Conservation (phyloP, 1,140 invertebrate species). For the Heliothis virescens region DNA sequence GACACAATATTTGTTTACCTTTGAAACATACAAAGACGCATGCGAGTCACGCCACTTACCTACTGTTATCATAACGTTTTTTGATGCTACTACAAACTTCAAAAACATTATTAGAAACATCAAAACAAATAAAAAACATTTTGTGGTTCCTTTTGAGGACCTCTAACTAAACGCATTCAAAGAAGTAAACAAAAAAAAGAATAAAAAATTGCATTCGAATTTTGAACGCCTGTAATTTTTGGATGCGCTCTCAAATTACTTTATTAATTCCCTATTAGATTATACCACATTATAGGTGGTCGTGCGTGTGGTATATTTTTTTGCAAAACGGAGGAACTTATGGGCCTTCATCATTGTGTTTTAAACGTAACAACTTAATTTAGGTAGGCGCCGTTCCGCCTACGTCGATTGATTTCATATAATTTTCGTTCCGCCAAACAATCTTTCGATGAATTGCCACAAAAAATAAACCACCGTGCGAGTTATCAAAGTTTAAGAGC, state of each 20-base stretch:
- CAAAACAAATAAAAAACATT: not conserved
- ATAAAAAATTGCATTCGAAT: constrained; percentile 27
- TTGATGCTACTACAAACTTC: constrained; percentile 31
- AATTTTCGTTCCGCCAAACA: constrained; percentile 76
- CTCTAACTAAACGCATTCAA: not conserved
- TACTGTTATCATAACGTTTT: constrained; percentile 42
- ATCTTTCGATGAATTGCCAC: constrained; percentile 65
- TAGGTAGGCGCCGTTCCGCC: constrained; percentile 78
- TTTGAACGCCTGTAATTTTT: constrained; percentile 60
- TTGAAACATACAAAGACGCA: constrained; percentile 17
- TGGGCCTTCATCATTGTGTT: constrained; percentile 76
- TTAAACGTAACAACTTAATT: constrained; percentile 83
- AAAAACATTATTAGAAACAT: constrained; percentile 29
- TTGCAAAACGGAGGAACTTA: constrained; percentile 78
- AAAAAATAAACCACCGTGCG: constrained; percentile 61
- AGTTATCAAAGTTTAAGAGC: constrained; percentile 38
- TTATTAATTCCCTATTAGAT: constrained; percentile 75
- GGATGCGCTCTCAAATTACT: constrained; percentile 67
- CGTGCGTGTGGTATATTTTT: constrained; percentile 80
- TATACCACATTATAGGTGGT: constrained; percentile 73
- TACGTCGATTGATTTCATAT: constrained; percentile 81
- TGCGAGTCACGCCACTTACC: constrained; percentile 53
- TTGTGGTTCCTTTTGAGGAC: not conserved
- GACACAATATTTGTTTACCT: constrained; percentile 28
- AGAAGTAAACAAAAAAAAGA: constrained; percentile 29